Evolutionary conservation across 1,140 invertebrate species (phyloP), one percentile per base, ranked within the genome.

Genomic region (Cylas formicarius): DNA sequence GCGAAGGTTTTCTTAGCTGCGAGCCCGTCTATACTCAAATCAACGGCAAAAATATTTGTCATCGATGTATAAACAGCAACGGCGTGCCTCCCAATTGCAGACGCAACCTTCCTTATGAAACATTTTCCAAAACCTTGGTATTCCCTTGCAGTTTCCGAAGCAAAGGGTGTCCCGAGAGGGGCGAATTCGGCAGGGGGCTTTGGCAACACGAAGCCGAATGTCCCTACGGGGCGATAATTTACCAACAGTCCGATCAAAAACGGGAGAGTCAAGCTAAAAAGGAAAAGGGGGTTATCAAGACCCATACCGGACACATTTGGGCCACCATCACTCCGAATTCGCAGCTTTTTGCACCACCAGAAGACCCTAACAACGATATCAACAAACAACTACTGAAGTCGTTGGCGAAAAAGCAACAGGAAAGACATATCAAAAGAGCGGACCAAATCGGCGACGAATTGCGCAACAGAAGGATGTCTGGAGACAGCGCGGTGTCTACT

Each of bases 321-420:
- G 60, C 54, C 9, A 65, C 60, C 2, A 55, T 65, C 19, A 62
- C 55, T 5, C 56, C 59, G 2, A 51, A 60, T 27, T 34, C 51
- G 32, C 39, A 52, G 11, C 19, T 56, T 18, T 58, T 60, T 26
- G 38, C 48, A 7, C 49, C 53, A 7, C 56, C 53, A 14, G 48
- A 53, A 36, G 27, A 38, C 8, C 19, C 26, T 10, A 42, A 26
- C 5, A 35, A 40, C 9, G 44, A 52, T 1, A 35, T 35, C 4
- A 47, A 42, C 13, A 32, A 40, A 21, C n/a, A 54, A 11, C 14
- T 54, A 16, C 4, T 53, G 14, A 48, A 53, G 33, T 44, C 36
- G 16, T 18, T 50, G 4, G 23, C 6, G 20, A 56, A 56, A 26
- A 56, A 54, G 21, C 45, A 57, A 19, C 41, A 50, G 27, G 41